These are phyloP conservation scores for Gadopsis bispinosus DNA, from an alignment of 2,797 vertebrate species.

Conservation along the genomic window DNA sequence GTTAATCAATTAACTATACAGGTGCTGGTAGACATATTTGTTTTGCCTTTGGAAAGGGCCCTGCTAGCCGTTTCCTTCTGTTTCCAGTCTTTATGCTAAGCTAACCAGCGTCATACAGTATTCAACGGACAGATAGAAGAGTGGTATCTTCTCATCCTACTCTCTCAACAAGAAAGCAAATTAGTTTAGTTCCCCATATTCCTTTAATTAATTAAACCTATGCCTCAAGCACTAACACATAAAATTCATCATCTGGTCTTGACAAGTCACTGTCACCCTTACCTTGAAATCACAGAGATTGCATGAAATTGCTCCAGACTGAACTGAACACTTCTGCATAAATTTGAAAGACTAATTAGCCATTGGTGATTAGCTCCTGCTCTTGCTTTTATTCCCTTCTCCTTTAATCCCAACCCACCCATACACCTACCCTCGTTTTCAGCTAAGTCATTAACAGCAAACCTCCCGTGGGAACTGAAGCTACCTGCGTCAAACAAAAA, in stretches of 20 bases:
- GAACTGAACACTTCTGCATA: slow-evolving; percentile 67
- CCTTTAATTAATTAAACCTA: slow-evolving; percentile 22
- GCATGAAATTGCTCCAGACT: slow-evolving; percentile 66
- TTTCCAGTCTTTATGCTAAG: neutral
- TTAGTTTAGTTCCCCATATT: neutral
- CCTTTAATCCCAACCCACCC: slow-evolving; percentile 71
- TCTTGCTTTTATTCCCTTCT: slow-evolving; percentile 71
- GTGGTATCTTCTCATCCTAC: neutral
- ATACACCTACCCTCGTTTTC: slow-evolving; percentile 61
- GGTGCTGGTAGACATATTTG: neutral
- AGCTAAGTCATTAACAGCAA: slow-evolving; percentile 70
- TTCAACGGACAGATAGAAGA: neutral
- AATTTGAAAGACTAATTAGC: slow-evolving; percentile 79
- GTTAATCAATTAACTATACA: neutral
- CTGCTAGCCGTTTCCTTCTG: neutral
- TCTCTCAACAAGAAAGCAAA: neutral
- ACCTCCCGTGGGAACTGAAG: slow-evolving; percentile 64
- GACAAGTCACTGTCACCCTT: slow-evolving; percentile 41
- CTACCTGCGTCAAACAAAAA: slow-evolving; percentile 74
- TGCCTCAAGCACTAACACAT: slow-evolving; percentile 5
- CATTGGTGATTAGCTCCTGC: slow-evolving; percentile 73
- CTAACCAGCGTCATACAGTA: slow-evolving; percentile 1
- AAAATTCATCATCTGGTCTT: slow-evolving; percentile 32
- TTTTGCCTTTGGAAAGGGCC: neutral
- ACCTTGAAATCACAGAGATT: slow-evolving; percentile 73